Evolutionary conservation across 2,888 invertebrate genomes (phyloP), one percentile per base, ranked within the genome.

Genomic region (Pilophorus perplexus): DNA sequence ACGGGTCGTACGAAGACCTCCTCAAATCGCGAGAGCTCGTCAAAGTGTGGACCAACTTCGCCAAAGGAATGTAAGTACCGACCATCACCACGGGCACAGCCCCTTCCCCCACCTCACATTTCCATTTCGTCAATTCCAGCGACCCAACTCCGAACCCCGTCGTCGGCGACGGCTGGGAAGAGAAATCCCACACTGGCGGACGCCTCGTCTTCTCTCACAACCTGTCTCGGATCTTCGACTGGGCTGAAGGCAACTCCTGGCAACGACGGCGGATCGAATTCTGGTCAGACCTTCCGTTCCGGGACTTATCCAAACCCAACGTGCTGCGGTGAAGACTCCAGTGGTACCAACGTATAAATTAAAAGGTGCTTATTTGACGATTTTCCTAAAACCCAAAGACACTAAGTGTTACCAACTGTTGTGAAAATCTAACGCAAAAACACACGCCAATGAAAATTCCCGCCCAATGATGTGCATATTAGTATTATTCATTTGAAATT

Each of bases 31-130:
- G 79, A 22, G 77, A 78, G 23, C 75, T 85, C 73, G 77, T 80
- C n/a, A 74, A 77, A 18, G 75, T 85, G 76, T 85, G 86, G 85
- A 80, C 84, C 0, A 84, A 85, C 72, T 86, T 86, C 74, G 85
- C 85, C 0, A 82, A 80, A 73, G 75, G 75, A 72, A 80, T 82
- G 78, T 83, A 74, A 76, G 64, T 64, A 6, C 14, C 5, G 50
- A 20, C 14, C 14, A 46, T 27, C 22, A 28, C 10, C 5, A 28
- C 20, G 27, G n/a, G 23, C 3, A 46, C 2, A 48, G 3, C n/a
- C 2, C 2, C 10, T 48, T 4, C 23, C 18, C 2, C 10, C 16
- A 44, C 10, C 2, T 44, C 3, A 18, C 16, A 18, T 5, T 14
- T 16, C 10, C 10, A 5, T 44, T 3, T 2, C 3, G 33, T 33